Conservation (phyloP, 2,888 invertebrate genomes). For the Eudasyphora cyanicolor region DNA sequence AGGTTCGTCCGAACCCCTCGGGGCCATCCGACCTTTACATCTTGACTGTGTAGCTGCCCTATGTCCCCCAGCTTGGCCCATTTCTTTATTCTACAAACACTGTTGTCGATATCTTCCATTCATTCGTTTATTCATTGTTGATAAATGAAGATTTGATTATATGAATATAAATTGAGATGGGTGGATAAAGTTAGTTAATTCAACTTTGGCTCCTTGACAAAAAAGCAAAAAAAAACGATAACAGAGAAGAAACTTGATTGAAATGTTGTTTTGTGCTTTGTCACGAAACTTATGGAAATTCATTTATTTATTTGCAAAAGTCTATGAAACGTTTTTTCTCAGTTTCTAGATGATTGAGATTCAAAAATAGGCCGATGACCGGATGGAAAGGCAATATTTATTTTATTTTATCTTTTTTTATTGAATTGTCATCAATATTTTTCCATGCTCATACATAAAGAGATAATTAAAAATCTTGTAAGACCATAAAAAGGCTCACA, state of each 20-base stretch:
- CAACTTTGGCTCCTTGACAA: constrained; percentile 7
- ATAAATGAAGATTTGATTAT: constrained; percentile 37
- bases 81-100: too few relatives aligned
- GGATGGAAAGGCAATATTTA: too few relatives aligned
- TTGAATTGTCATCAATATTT: too few relatives aligned
- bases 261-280: constrained; percentile 24
- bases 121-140: constrained; percentile 5
- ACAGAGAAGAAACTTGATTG: constrained; percentile 22
- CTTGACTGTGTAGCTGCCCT: too few relatives aligned
- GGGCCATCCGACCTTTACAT: not conserved
- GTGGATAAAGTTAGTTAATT: constrained; percentile 27
- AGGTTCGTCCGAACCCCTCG: not conserved
- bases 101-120: not conserved
- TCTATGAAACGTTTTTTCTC: too few relatives aligned
- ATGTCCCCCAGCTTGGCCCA: not conserved
- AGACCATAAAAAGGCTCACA: too few relatives aligned
- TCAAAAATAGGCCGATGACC: too few relatives aligned
- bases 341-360: not conserved
- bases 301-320: constrained; percentile 14
- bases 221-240: too few relatives aligned
- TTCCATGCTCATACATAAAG: too few relatives aligned
- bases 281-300: constrained; percentile 18
- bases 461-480: too few relatives aligned
- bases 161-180: constrained; percentile 32
- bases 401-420: too few relatives aligned